A percentile compares a stretch with the other conserved stretches of the same genome.
Evolutionary conservation across 53 echinoderm and acorn worm species (phyloP).

Genomic region (Pentamera pediparva): DNA sequence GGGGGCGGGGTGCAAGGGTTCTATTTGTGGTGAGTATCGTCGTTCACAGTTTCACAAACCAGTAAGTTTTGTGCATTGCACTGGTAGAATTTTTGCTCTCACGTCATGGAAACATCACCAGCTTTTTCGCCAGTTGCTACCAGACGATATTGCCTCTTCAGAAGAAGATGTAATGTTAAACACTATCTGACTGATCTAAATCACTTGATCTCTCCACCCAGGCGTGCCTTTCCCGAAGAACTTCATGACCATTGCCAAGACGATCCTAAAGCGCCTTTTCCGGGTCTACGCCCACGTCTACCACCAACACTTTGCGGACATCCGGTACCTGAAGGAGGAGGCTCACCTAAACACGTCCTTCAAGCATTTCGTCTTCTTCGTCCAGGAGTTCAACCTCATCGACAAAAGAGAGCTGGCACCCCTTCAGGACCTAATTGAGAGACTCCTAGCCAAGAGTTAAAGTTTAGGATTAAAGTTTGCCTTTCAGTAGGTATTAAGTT

Average conservation of each 20-base stretch:
- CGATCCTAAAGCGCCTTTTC: constrained; percentile 98
- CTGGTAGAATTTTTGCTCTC: too few relatives aligned
- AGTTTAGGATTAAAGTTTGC: too few relatives aligned
- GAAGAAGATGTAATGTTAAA: too few relatives aligned
- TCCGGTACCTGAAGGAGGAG: constrained; percentile 79
- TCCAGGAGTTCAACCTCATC: constrained; percentile 97
- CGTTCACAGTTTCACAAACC: too few relatives aligned
- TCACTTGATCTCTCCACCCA: constrained; percentile 13
- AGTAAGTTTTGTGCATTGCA: too few relatives aligned
- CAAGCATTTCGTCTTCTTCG: constrained; percentile 99
- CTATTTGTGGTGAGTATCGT: too few relatives aligned
- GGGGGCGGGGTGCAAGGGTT: too few relatives aligned
- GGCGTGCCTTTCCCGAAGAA: constrained; percentile 99
- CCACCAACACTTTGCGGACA: constrained; percentile 97
- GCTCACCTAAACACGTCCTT: constrained; percentile 99
- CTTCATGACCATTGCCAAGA: constrained; percentile 96
- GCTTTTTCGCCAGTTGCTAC: too few relatives aligned
- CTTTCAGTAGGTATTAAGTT: too few relatives aligned
- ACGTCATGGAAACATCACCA: too few relatives aligned
- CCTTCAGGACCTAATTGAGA: constrained; percentile 85
- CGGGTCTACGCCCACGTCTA: constrained; percentile 99
- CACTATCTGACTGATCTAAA: not conserved
- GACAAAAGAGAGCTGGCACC: constrained; percentile 94
- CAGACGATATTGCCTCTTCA: too few relatives aligned
- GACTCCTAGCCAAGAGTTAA: constrained; percentile 37